A percentile compares a stretch with the other conserved stretches of the same genome.
Conservation (phyloP, 2,797 vertebrate species). For the Buceros bicornis region DNA sequence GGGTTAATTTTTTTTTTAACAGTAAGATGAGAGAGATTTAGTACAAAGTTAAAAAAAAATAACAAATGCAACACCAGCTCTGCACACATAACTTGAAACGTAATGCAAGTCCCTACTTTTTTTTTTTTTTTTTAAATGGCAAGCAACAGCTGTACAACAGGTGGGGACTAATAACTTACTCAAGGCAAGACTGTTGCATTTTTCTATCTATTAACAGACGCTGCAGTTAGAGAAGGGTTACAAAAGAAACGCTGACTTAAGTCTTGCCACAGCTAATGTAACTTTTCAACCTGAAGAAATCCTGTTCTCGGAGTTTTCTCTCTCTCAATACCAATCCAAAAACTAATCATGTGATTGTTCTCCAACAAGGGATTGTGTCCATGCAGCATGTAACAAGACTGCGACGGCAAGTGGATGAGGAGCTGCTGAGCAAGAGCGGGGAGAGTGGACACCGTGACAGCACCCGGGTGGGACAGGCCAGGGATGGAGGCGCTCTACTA, state of each 20-base stretch:
- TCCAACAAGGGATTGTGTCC: not conserved
- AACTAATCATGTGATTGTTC: accelerated
- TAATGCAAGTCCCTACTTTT: not conserved
- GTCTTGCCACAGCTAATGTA: not conserved
- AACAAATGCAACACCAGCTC: not conserved
- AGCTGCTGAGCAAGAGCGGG: not conserved
- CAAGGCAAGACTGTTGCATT: not conserved
- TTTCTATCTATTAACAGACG: not conserved
- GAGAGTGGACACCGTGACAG: not conserved
- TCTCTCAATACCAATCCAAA: not conserved
- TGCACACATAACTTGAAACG: not conserved
- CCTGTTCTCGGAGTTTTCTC: not conserved
- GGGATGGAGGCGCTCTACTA: not conserved
- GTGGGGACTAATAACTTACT: not conserved
- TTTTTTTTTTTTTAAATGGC: not conserved
- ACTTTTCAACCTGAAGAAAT: not conserved
- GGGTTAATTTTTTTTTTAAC: not conserved
- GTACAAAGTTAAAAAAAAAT: not conserved
- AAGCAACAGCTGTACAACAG: slow-evolving; percentile 23
- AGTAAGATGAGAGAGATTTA: not conserved
- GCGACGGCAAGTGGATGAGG: accelerated
- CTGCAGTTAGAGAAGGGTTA: not conserved
- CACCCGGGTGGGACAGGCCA: not conserved
- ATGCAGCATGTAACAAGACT: not conserved
- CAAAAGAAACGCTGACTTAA: not conserved